Evolutionary conservation across 2,113 vertebrate species (phyloP).

Genomic region (Oreochromis tanganicae): DNA sequence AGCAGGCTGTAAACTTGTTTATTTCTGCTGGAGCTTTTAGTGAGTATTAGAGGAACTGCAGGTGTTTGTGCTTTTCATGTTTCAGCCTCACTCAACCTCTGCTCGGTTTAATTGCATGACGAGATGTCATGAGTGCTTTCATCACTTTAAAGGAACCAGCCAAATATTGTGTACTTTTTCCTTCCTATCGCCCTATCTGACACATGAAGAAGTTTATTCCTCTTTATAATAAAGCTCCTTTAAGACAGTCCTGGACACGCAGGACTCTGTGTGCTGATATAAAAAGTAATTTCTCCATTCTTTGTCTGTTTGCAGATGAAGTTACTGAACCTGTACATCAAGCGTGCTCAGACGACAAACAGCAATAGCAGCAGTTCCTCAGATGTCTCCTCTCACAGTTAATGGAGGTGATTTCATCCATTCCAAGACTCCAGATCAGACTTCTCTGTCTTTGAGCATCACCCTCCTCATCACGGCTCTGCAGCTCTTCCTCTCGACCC

Average conservation of each 20-base stretch:
- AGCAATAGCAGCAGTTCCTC: conserved; percentile 98
- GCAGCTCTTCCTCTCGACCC: conserved; percentile 28
- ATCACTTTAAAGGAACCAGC: not conserved
- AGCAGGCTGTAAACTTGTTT: not conserved
- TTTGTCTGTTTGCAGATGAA: conserved; percentile 68
- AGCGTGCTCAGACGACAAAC: conserved; percentile 94
- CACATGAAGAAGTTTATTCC: not conserved
- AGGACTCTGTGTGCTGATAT: not conserved
- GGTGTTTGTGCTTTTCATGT: not conserved
- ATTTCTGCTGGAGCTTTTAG: not conserved
- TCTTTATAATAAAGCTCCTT: not conserved
- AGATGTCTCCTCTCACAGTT: conserved; percentile 95
- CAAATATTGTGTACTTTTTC: not conserved
- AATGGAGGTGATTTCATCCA: conserved; percentile 52
- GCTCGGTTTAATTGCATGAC: not conserved
- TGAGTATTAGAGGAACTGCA: not conserved
- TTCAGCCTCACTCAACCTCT: not conserved
- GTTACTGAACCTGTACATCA: conserved; percentile 93
- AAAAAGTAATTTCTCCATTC: not conserved
- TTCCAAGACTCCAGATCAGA: conserved; percentile 1
- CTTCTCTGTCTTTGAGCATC: conserved; percentile 45
- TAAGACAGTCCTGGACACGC: not conserved
- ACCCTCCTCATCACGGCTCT: conserved; percentile 26
- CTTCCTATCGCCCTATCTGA: not conserved
- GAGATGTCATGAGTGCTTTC: not conserved